Evolutionary conservation across 2,113 vertebrate species (phyloP), one percentile per base, ranked within the genome.

Genomic region (Chascanopsetta lugubris): DNA sequence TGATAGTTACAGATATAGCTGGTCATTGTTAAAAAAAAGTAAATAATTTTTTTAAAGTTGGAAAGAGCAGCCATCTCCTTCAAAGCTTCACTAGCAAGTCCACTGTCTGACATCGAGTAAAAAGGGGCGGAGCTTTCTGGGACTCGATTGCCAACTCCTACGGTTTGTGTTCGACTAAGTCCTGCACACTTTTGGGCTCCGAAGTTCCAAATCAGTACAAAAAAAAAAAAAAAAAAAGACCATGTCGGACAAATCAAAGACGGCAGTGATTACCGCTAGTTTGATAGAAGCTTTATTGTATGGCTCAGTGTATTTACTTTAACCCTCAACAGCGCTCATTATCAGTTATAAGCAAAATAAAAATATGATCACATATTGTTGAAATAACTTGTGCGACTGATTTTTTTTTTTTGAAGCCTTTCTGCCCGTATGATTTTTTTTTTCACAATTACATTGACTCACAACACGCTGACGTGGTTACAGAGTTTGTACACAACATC

Each of bases 261-360:
- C 75, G 25, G 60, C 79, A 83, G 67, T 85, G 81, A 78, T 67
- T 50, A 65, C 68, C 84, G 84, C 30, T 45, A 15, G 65, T 84
- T 84, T 81, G 61, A 79, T 24, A 80, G 82, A 76, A 79, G 36
- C 82, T 92, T 92, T 92, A 91, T 92, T 92, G 60, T 74, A 81
- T 69, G 56, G 51, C 32, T 83, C 53, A 15, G 38, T 47, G 18
- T 59, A 66, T 82, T 72, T 66, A 18, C 34, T 57, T 60, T 18
- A 69, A 59, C 22, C 54, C 50, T 86, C 84, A 49, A 88, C 84
- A 89, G 40, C 66, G 65, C 71, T 79, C 77, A 53, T 77, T 64
- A 48, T 38, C 73, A 85, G 68, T 86, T 78, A 76, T 59, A 65
- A 80, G 78, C 61, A 61, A 72, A 82, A 84, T 72, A 67, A 50